phyloP scores from a whole-genome alignment of 92 coral and sea anemone genomes.

The Phenganax stokvisi region DNA sequence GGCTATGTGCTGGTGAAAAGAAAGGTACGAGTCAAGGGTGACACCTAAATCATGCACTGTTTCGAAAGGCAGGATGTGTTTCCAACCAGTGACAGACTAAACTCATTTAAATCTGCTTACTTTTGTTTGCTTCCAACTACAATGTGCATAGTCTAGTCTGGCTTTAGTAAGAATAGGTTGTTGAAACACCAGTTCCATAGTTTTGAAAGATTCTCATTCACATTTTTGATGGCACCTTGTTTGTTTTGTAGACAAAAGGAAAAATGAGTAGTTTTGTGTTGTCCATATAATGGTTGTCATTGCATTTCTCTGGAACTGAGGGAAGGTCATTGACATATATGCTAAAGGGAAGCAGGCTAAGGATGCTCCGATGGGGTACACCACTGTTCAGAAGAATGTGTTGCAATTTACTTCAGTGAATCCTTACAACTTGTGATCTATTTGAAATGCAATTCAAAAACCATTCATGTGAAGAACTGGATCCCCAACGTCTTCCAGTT shows the following conservation, averaged over 20 bases:
- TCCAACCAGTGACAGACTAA: constrained; percentile 3
- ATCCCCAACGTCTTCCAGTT: constrained; percentile 37
- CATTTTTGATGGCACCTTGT: constrained; percentile 29
- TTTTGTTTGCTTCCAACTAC: background rate
- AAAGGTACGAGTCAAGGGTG: background rate
- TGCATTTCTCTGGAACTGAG: constrained; percentile 33
- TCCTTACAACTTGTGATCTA: constrained; percentile 30
- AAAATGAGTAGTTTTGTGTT: constrained; percentile 30
- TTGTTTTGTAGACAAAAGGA: constrained; percentile 36
- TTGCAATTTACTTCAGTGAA: constrained; percentile 36
- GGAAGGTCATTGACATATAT: constrained; percentile 43
- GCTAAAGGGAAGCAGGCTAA: constrained; percentile 50
- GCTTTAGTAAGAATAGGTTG: constrained; percentile 20
- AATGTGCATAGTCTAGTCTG: background rate
- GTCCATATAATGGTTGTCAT: constrained; percentile 24
- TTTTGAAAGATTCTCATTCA: constrained; percentile 39
- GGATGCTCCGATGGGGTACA: constrained; percentile 52
- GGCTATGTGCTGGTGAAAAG: constrained; percentile 25
- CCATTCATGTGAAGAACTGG: constrained; percentile 28
- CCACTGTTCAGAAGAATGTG: constrained; percentile 45
- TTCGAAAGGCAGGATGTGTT: constrained; percentile 7
- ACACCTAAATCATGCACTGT: constrained; percentile 1
- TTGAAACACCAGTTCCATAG: constrained; percentile 41
- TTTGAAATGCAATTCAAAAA: constrained; percentile 32
- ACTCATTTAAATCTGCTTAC: background rate